Evolutionary conservation across 1,140 invertebrate species (phyloP).

Genomic region (Pseudomyrmex flavicornis): DNA sequence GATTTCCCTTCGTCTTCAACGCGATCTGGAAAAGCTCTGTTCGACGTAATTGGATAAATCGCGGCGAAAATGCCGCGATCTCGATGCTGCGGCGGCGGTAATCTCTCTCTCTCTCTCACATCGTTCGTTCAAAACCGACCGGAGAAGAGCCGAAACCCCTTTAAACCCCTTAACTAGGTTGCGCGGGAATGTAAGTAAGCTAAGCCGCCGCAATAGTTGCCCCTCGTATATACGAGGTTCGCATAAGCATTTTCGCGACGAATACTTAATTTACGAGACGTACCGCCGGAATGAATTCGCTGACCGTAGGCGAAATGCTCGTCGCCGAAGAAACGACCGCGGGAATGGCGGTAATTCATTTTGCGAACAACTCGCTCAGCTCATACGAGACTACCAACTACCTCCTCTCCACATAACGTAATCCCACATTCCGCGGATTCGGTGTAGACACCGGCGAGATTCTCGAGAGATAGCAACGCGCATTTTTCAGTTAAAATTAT

Average conservation of each 20-base stretch:
- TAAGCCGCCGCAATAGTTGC: background rate
- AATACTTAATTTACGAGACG: constrained; percentile 50
- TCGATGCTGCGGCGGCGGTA: background rate
- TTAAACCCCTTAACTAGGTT: background rate
- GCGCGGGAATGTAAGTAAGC: background rate
- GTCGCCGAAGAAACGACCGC: constrained; percentile 1
- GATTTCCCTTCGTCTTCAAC: background rate
- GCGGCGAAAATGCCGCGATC: background rate
- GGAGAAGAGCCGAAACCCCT: background rate
- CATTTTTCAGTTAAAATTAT: background rate
- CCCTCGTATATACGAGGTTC: background rate
- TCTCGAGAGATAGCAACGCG: background rate
- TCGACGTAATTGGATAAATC: constrained; percentile 45
- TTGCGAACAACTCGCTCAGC: constrained; percentile 8
- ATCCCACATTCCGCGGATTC: constrained; percentile 6
- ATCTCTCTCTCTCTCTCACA: background rate
- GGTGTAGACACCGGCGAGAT: background rate
- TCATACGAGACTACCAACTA: constrained; percentile 17
- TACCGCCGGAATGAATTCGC: constrained; percentile 12
- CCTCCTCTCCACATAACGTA: background rate
- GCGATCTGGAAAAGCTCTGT: background rate
- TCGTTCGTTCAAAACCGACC: background rate
- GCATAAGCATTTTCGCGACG: constrained; percentile 35
- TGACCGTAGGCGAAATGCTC: constrained; percentile 32
- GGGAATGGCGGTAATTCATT: constrained; percentile 58